phyloP scores from a whole-genome alignment of 2,113 vertebrate species.

The Panthera leo region DNA sequence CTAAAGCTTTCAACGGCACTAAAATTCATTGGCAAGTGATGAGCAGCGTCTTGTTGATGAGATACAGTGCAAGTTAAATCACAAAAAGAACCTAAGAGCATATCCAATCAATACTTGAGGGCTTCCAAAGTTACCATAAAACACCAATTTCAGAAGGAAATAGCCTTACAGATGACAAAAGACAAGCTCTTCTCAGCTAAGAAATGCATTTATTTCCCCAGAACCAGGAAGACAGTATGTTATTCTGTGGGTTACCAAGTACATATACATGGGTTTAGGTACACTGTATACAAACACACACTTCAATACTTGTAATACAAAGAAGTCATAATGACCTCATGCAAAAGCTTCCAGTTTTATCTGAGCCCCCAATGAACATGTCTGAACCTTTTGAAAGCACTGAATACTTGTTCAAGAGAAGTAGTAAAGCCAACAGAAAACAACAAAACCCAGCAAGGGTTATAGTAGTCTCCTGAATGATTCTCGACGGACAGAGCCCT shows the following conservation, averaged over 20 bases:
- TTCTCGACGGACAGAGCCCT: background rate
- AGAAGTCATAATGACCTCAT: background rate
- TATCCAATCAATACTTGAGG: conserved; percentile 22
- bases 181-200: conserved; percentile 1
- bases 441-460: background rate
- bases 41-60: background rate
- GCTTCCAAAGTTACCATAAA: conserved; percentile 58
- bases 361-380: conserved; percentile 34
- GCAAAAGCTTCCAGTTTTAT: conserved; percentile 41
- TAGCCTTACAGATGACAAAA: background rate
- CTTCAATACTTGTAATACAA: background rate
- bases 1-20: conserved; percentile 58
- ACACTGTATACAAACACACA: background rate
- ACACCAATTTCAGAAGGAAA: conserved; percentile 36
- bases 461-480: background rate
- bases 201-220: conserved; percentile 9
- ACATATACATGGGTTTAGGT: background rate
- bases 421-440: background rate
- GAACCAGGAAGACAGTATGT: conserved; percentile 26
- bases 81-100: conserved; percentile 32
- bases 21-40: conserved; percentile 50
- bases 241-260: background rate
- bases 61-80: conserved; percentile 46
- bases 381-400: conserved; percentile 29
- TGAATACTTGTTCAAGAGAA: background rate